Base-by-base conservation (phyloP, 1,140 invertebrate species). In the Magallana angulata region DNA sequence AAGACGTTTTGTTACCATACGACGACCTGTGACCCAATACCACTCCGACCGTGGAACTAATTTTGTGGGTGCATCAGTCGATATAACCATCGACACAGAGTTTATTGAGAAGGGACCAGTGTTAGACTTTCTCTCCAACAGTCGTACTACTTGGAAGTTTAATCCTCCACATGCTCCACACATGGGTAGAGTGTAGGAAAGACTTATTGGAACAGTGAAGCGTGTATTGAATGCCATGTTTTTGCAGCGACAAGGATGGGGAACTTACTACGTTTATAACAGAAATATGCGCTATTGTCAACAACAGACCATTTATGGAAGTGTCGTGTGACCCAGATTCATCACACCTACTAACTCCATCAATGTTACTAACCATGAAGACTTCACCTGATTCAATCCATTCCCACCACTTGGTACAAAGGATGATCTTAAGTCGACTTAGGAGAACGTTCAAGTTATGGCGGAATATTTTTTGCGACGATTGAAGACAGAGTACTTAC, bases 21-120 rank as follows among this genome's bases (percentile, higher is more conserved):
- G 88, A 57, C 85, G 88, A 57, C 30, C 82, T 36, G 88, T 89
- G 7, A 80, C 14, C 8, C 60, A 71, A 30, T 86, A 86, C 62
- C 14, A 85, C 11, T 90, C 84, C 48, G 90, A 92, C 24, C 24
- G 82, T 16, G 90, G 90, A n/a, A 91, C 89, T 9, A 91, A 91
- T 82, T 91, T 92, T 86, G 80, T 90, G 5, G 91, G 90, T n/a
- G 71, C 87, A 16, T 57, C 57, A 7, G 80, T 82, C 1, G 76
- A 68, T 83, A 18, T 88, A 7, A 14, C 6, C 36, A 80, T 87
- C 1, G 59, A 87, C 11, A 60, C 82, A n/a, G 12, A 59, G 24
- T 59, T 71, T 64, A 59, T 82, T 71, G 84, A 80, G 56, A 57
- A 88, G 18, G 59, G 30, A n/a, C 58, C 36, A 16, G 81, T 88